These are phyloP conservation scores for Furcifer pardalis DNA, from an alignment of 2,797 vertebrate species.

Conservation along the genomic window DNA sequence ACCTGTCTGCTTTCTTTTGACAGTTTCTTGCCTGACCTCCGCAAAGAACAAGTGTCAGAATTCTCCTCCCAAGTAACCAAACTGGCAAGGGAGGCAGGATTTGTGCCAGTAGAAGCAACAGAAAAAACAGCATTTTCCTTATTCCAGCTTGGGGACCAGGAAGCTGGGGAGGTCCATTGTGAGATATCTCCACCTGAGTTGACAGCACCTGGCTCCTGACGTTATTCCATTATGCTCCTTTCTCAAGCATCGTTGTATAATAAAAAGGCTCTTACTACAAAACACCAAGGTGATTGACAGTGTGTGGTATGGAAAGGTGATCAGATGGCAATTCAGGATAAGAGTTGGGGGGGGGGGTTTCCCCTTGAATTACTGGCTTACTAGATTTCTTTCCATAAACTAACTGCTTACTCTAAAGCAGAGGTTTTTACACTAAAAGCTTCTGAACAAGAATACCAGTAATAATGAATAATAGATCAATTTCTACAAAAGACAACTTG, in stretches of 20 bases:
- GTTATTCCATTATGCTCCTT: not conserved
- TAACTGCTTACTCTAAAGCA: not conserved
- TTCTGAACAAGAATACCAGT: not conserved
- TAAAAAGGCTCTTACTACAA: not conserved
- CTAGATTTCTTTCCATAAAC: not conserved
- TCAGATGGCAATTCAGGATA: not conserved
- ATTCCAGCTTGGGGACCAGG: constrained; percentile 20
- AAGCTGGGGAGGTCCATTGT: not conserved
- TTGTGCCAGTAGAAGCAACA: constrained; percentile 54
- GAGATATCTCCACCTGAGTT: not conserved
- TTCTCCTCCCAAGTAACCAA: constrained; percentile 71
- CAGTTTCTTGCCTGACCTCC: constrained; percentile 84
- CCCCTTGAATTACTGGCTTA: not conserved
- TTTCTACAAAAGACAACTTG: not conserved
- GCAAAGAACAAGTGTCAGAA: constrained; percentile 75
- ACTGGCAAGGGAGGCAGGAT: constrained; percentile 74
- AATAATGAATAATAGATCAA: not conserved
- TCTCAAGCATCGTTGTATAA: not conserved
- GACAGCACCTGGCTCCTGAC: not conserved
- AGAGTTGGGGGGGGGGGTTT: too few relatives aligned
- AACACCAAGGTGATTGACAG: not conserved
- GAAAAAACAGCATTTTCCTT: constrained; percentile 27
- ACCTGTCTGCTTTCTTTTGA: not conserved
- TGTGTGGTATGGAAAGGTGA: not conserved
- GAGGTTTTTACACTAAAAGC: not conserved